A percentile compares a stretch with the other conserved stretches of the same genome.
These are phyloP conservation scores for Triplophysa tibetana DNA, from an alignment of 2,113 vertebrate species.

Conservation along the genomic window DNA sequence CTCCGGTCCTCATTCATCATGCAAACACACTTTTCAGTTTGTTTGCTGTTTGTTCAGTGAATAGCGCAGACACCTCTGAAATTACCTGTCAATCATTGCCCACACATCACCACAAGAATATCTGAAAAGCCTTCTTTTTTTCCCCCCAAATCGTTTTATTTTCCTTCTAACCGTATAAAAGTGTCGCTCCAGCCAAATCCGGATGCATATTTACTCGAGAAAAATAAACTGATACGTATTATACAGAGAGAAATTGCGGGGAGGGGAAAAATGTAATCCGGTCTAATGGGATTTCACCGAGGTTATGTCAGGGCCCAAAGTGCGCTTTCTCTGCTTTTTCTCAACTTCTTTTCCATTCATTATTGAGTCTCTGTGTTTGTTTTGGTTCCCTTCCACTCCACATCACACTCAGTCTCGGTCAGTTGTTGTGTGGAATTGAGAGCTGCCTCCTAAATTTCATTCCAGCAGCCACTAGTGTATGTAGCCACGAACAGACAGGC, in stretches of 20 bases:
- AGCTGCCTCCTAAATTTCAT: slow-evolving; percentile 30
- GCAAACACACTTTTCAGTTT: slow-evolving; percentile 17
- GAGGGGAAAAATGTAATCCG: slow-evolving; percentile 1
- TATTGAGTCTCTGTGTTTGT: slow-evolving; percentile 5
- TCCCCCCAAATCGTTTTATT: neutral
- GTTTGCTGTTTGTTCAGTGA: slow-evolving; percentile 34
- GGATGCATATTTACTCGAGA: neutral
- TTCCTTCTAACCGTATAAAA: neutral
- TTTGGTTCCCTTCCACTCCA: neutral
- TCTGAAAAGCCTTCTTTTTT: slow-evolving; percentile 8
- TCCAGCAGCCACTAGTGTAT: slow-evolving; percentile 23
- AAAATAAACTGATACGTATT: neutral
- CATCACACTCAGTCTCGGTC: neutral
- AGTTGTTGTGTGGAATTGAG: slow-evolving; percentile 19
- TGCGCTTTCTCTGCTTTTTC: neutral
- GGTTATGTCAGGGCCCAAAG: neutral
- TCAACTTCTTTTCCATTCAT: slow-evolving; percentile 8
- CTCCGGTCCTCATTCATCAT: neutral
- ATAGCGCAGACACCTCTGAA: slow-evolving; percentile 36
- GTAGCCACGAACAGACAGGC: neutral
- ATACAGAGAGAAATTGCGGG: neutral
- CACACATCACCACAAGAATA: neutral
- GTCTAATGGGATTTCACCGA: neutral
- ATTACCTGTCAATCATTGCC: slow-evolving; percentile 45
- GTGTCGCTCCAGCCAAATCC: slow-evolving; percentile 1